Evolutionary conservation across 2,113 vertebrate genomes (phyloP), one percentile per base, ranked within the genome.

Genomic region (Halichoeres trimaculatus): DNA sequence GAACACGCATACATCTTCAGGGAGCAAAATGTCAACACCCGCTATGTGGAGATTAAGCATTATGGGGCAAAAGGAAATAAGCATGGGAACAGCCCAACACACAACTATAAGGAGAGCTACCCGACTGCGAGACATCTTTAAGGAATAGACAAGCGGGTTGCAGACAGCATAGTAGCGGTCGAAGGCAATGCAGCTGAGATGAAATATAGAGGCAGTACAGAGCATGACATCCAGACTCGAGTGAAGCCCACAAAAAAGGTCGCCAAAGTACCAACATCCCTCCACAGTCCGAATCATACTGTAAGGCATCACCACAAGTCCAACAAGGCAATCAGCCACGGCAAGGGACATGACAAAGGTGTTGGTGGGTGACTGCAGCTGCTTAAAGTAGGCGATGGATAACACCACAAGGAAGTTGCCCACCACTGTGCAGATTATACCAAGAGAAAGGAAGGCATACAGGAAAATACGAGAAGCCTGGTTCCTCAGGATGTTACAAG

Each of bases 151-250:
- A 4, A 95, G 63, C 0, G 94, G 93, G 84, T 94, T 92, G 83
- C 94, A 95, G 53, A 95, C 93, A 1, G 94, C 94, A 5, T 94
- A 93, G 70, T 95, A 95, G 70, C 94, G 93, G 71, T 95, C 94
- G 22, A 93, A 94, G 9, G 94, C 93, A 5, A 95, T 94, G 86
- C 94, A 95, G 82, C 94, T 94, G 52, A 95, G 89, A 62, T 95
- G 94, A 50, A 95, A 94, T 67, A 95, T 95, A 45, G 94, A 95
- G 17, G 94, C 93, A 6, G 94, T 94, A 84, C 94, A 94, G 2
- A 95, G 91, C 94, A 95, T 94, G 48, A 95, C 93, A 24, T 95
- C 94, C 10, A 95, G 88, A 77, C 94, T 95, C 8, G 92, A 94
- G 69, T 95, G 94, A 45, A 95, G 80, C 40, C 76, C 84, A 52